These are phyloP conservation scores for Bufo gargarizans DNA, from an alignment of 2,113 vertebrate species.

Conservation along the genomic window DNA sequence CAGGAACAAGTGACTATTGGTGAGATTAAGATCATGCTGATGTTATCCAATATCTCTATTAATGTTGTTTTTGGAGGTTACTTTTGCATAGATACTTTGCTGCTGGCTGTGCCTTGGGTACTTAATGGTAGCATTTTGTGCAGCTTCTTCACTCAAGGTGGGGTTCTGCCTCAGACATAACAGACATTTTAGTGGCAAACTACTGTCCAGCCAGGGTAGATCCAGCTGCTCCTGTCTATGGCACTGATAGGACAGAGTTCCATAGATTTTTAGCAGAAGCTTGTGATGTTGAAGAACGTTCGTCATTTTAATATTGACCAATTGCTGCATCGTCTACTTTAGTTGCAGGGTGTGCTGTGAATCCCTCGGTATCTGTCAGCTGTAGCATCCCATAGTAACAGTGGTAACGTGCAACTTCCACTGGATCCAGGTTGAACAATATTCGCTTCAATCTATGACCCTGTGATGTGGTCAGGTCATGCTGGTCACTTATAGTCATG, in stretches of 20 bases:
- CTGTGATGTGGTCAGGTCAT: neutral
- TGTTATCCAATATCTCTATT: neutral
- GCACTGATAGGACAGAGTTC: neutral
- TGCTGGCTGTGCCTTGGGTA: neutral
- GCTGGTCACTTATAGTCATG: too few relatives aligned
- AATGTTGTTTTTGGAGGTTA: neutral
- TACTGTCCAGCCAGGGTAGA: neutral
- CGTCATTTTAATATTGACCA: neutral
- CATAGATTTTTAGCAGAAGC: neutral
- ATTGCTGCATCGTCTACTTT: neutral
- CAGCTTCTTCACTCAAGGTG: conserved; percentile 15
- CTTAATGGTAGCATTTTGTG: conserved; percentile 4
- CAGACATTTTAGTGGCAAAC: conserved; percentile 16
- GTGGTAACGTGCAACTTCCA: neutral
- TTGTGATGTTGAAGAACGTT: neutral
- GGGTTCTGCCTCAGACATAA: conserved; percentile 29
- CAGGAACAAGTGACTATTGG: conserved; percentile 28
- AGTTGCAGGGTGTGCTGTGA: conserved; percentile 6
- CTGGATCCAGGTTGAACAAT: neutral
- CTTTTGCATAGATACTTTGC: neutral
- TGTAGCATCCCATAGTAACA: neutral
- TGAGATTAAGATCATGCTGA: neutral
- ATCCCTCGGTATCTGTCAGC: neutral
- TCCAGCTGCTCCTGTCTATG: neutral
- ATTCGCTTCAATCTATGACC: neutral